phyloP scores from a whole-genome alignment of 2,888 invertebrate genomes.

The Petrolisthes manimaculis region DNA sequence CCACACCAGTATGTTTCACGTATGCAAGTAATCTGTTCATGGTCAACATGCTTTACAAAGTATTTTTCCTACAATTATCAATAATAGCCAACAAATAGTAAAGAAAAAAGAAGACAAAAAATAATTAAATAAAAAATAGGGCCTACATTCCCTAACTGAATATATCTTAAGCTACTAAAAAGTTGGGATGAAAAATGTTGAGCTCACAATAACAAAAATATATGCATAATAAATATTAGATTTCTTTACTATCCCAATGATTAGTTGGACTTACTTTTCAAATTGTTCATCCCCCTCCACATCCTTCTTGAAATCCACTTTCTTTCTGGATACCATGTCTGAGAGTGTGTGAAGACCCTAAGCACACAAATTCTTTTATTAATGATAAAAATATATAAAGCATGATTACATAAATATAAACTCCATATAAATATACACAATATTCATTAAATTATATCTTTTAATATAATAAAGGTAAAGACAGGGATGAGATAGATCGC shows the following conservation, averaged over 20 bases:
- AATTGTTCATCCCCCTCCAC: conserved; percentile 40
- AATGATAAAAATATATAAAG: not conserved
- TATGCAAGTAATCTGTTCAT: too few relatives aligned
- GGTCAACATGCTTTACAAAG: too few relatives aligned
- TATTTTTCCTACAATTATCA: too few relatives aligned
- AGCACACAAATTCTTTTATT: not conserved
- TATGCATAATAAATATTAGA: too few relatives aligned
- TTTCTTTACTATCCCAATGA: not conserved
- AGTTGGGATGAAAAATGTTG: too few relatives aligned
- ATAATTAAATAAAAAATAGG: not conserved
- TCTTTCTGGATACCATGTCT: conserved; percentile 37
- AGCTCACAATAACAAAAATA: too few relatives aligned
- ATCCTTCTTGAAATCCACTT: conserved; percentile 48
- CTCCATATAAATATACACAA: not conserved
- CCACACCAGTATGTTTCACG: too few relatives aligned
- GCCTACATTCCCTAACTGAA: not conserved
- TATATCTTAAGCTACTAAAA: too few relatives aligned
- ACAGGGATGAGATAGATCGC: not conserved
- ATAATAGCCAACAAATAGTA: too few relatives aligned
- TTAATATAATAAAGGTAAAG: not conserved
- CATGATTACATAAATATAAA: not conserved
- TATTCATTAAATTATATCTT: too few relatives aligned
- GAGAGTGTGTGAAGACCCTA: conserved; percentile 38
- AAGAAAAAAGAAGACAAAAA: not conserved
- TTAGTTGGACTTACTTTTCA: conserved; percentile 28